Evolutionary conservation across 2,797 vertebrate species (phyloP), one percentile per base, ranked within the genome.

Genomic region (Nyctalus aviator): DNA sequence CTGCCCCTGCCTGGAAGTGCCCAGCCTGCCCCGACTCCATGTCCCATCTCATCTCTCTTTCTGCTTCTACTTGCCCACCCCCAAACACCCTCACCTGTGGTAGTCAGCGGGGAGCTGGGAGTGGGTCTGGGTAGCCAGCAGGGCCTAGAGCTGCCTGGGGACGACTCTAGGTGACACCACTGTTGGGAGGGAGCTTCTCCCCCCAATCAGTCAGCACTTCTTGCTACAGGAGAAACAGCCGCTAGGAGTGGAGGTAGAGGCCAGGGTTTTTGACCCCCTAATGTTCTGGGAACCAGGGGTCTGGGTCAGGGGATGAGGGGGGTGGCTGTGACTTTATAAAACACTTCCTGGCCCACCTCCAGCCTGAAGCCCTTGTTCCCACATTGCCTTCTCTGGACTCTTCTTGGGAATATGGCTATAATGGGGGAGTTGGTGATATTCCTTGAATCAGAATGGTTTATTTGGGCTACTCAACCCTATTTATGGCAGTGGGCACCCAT

Each of bases 91-190:
- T 21, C 20, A 62, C 18, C 5, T 10, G 11, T 32, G 48, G 66
- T 46, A 35, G n/a, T 37, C 2, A 7, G 59, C 7, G 0, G 41
- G 48, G 21, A 62, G 3, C 25, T 35, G 78, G 17, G 46, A 15
- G 69, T 72, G 41, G 44, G 17, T 7, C 53, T 32, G 23, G 44
- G 59, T 53, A 46, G 59, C 27, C 64, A 25, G 25, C 8, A 15
- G 71, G 82, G 32, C 37, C 10, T 72, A 81, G 86, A 95, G 84
- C 76, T 88, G 89, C 91, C 50, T 0, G 0, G 23, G 13, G 59
- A 41, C 23, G 53, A 87, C 91, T 88, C 79, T 59, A 84, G 95
- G 62, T 62, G 83, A 89, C 66, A 84, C 86, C 21, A 84, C 85
- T 92, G 71, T 53, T 5, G 48, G 85, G 81, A 6, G 3, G 50